A percentile compares a stretch with the other conserved stretches of the same genome.
Conservation (phyloP, 2,888 invertebrate genomes). For the Drosophila recens region DNA sequence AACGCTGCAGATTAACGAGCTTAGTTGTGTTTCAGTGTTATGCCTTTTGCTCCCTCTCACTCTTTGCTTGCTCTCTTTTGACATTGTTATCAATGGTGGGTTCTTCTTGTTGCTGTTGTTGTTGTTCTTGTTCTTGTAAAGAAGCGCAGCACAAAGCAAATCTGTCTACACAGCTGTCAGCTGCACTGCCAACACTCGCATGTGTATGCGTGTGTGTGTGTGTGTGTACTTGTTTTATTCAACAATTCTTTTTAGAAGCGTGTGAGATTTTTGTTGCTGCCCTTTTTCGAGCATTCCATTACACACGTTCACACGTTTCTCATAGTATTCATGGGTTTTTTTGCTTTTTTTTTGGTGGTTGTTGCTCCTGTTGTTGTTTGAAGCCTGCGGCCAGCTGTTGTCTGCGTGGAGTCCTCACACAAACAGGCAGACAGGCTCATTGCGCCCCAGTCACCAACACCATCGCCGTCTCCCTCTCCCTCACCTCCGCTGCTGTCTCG, state of each 20-base stretch:
- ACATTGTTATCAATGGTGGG: conserved; percentile 70
- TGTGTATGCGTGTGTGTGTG: conserved; percentile 17
- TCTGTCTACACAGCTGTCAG: conserved; percentile 72
- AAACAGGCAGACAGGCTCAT: conserved; percentile 22
- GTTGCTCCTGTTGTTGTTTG: conserved; percentile 58
- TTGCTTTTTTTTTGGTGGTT: conserved; percentile 66
- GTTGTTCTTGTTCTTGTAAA: conserved; percentile 31
- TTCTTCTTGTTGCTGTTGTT: conserved; percentile 18
- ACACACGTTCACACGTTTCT: conserved; percentile 67
- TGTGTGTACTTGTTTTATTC: conserved; percentile 24
- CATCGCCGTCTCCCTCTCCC: conserved; percentile 4
- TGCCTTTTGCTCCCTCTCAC: conserved; percentile 5
- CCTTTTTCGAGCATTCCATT: conserved; percentile 61
- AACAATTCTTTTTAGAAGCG: conserved; percentile 24
- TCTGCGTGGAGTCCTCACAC: conserved; percentile 41
- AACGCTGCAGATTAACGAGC: conserved; percentile 41
- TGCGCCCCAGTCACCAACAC: conserved; percentile 13
- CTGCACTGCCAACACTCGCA: conserved; percentile 50
- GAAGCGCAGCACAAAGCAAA: conserved; percentile 67
- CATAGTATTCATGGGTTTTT: conserved; percentile 29
- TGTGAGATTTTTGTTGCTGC: conserved; percentile 56
- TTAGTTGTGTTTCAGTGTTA: conserved; percentile 9
- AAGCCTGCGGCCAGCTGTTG: conserved; percentile 73
- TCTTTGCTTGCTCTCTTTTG: conserved; percentile 43
- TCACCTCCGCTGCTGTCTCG: too few relatives aligned